Evolutionary conservation across 1,140 invertebrate species (phyloP).

Genomic region (Dinoponera quadriceps): DNA sequence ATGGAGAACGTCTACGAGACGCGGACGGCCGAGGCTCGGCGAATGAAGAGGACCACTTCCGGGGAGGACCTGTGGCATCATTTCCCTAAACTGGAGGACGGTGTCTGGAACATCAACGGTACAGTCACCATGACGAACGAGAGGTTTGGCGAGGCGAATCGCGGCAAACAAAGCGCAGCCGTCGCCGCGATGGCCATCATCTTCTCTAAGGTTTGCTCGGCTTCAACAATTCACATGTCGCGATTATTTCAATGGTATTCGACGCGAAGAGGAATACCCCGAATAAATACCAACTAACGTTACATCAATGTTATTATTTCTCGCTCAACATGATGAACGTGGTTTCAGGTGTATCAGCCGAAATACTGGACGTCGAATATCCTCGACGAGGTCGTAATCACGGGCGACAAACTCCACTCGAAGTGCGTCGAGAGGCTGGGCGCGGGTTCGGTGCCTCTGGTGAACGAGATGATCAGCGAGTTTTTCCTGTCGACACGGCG

Average conservation of each 20-base stretch:
- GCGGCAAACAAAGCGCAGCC: slow-evolving; percentile 74
- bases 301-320: no score
- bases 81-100: slow-evolving; percentile 75
- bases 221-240: not conserved
- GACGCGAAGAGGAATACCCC: not conserved
- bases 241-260: not conserved
- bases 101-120: slow-evolving; percentile 76
- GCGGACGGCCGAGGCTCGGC: slow-evolving; percentile 64
- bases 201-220: slow-evolving; percentile 74
- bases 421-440: slow-evolving; percentile 73
- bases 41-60: slow-evolving; percentile 57
- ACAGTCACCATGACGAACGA: slow-evolving; percentile 64
- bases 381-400: slow-evolving; percentile 77
- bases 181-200: slow-evolving; percentile 77
- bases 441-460: slow-evolving; percentile 24
- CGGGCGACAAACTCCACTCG: slow-evolving; percentile 79
- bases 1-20: slow-evolving; percentile 75
- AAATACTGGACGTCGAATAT: slow-evolving; percentile 73
- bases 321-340: slow-evolving; percentile 36
- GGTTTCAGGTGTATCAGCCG: slow-evolving; percentile 73
- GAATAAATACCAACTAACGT: no score
- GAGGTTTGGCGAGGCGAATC: slow-evolving; percentile 69
- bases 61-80: slow-evolving; percentile 76
- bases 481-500: slow-evolving; percentile 79
- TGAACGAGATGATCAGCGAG: slow-evolving; percentile 78